phyloP scores from a whole-genome alignment of 2,797 vertebrate species.

The Myotis myotis region DNA sequence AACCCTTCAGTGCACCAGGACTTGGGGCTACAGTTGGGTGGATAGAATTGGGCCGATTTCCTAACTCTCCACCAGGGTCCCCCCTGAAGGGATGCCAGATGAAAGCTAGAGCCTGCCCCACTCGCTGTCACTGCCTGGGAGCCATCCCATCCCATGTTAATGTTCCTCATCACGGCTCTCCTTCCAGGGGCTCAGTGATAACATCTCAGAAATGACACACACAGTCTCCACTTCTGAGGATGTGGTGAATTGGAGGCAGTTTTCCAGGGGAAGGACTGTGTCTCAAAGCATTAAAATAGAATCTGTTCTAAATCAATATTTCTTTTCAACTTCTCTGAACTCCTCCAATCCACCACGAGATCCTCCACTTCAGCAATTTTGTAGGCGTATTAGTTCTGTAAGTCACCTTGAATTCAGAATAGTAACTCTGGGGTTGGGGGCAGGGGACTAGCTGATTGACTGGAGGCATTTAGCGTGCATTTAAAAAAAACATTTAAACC shows the following conservation, averaged over 20 bases:
- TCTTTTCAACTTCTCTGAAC: not conserved
- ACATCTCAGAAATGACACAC: not conserved
- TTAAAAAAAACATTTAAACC: not conserved
- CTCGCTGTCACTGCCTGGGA: not conserved
- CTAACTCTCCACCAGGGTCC: not conserved
- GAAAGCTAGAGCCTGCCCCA: accelerated
- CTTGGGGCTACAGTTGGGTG: not conserved
- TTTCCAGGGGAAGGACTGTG: conserved; percentile 15
- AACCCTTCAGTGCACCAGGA: not conserved
- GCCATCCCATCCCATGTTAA: accelerated
- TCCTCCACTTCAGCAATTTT: not conserved
- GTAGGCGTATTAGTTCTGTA: not conserved
- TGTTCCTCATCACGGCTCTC: not conserved
- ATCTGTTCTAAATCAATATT: not conserved
- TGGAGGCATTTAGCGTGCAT: not conserved
- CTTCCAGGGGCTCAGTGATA: not conserved
- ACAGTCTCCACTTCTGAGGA: not conserved
- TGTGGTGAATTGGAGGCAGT: not conserved
- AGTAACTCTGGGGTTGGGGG: no score
- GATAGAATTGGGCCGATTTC: not conserved
- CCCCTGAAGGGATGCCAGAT: not conserved
- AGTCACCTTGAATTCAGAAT: not conserved
- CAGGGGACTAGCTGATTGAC: no score
- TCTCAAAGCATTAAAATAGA: conserved; percentile 39
- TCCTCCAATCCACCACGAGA: not conserved